Percentiles rank a stretch among this genome's conserved stretches.
Conservation (phyloP, 2,113 vertebrate genomes). For the Oxyruncus cristatus region DNA sequence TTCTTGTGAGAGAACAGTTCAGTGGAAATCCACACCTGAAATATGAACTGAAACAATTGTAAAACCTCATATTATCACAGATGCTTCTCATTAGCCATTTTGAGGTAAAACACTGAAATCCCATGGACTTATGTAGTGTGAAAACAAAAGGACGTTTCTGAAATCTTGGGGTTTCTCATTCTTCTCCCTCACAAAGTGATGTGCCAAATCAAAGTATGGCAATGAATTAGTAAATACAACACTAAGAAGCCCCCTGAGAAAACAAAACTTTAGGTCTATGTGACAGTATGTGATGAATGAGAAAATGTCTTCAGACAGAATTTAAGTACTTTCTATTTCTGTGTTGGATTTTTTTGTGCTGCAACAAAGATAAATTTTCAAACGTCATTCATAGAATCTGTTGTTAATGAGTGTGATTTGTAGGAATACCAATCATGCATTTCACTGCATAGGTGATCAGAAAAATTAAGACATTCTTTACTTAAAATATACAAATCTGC, state of each 20-base stretch:
- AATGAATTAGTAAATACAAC: not conserved
- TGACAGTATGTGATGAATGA: not conserved
- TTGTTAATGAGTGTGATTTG: not conserved
- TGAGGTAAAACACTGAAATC: not conserved
- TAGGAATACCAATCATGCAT: not conserved
- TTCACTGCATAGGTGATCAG: not conserved
- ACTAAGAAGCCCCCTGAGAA: not conserved
- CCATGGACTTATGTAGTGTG: accelerated
- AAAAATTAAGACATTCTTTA: not conserved
- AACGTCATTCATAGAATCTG: not conserved
- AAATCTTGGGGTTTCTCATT: not conserved
- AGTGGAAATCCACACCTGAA: not conserved
- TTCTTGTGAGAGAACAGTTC: not conserved
- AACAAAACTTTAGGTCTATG: not conserved
- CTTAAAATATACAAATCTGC: not conserved
- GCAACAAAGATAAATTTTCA: not conserved
- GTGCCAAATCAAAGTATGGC: not conserved
- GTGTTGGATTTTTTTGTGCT: accelerated
- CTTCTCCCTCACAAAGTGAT: not conserved
- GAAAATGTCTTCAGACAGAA: not conserved
- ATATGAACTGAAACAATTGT: not conserved
- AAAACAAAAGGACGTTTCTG: not conserved
- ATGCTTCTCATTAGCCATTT: not conserved
- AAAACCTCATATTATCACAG: not conserved
- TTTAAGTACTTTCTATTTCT: not conserved